Conservation (phyloP, 1,140 invertebrate species). For the Matsumurasca onukii region DNA sequence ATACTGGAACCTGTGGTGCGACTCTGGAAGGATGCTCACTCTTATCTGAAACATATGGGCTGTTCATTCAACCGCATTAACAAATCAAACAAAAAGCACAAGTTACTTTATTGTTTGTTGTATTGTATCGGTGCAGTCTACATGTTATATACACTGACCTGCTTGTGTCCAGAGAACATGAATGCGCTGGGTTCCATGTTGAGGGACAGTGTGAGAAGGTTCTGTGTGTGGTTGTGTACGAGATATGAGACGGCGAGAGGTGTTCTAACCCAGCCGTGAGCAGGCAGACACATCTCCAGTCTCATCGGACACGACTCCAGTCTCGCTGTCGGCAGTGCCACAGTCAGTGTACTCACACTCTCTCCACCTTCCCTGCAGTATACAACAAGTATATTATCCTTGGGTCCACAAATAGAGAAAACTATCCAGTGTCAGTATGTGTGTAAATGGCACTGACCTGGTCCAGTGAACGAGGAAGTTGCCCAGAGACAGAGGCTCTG, state of each 20-base stretch:
- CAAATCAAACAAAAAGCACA: not conserved
- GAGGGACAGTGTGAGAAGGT: slow-evolving; percentile 70
- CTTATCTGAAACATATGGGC: slow-evolving; percentile 59
- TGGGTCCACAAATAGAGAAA: too few species aligned
- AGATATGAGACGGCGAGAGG: slow-evolving; percentile 68
- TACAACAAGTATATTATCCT: too few species aligned
- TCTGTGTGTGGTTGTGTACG: slow-evolving; percentile 69
- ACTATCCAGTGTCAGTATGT: too few species aligned
- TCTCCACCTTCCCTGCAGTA: slow-evolving; percentile 44
- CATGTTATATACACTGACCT: slow-evolving; percentile 53
- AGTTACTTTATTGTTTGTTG: not conserved
- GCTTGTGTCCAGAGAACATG: slow-evolving; percentile 89
- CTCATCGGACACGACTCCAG: slow-evolving; percentile 69
- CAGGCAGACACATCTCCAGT: slow-evolving; percentile 69
- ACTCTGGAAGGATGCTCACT: slow-evolving; percentile 63
- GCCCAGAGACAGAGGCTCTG: slow-evolving; percentile 8
- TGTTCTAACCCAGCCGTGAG: slow-evolving; percentile 70
- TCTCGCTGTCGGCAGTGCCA: slow-evolving; percentile 57
- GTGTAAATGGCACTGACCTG: slow-evolving; percentile 27
- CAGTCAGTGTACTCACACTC: slow-evolving; percentile 52
- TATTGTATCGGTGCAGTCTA: not conserved
- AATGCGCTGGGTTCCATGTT: slow-evolving; percentile 79
- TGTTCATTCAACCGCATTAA: too few species aligned
- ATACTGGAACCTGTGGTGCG: slow-evolving; percentile 61
- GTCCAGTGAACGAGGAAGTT: slow-evolving; percentile 31